Conservation (phyloP, 2,113 vertebrate genomes). For the Barbus barbus region DNA sequence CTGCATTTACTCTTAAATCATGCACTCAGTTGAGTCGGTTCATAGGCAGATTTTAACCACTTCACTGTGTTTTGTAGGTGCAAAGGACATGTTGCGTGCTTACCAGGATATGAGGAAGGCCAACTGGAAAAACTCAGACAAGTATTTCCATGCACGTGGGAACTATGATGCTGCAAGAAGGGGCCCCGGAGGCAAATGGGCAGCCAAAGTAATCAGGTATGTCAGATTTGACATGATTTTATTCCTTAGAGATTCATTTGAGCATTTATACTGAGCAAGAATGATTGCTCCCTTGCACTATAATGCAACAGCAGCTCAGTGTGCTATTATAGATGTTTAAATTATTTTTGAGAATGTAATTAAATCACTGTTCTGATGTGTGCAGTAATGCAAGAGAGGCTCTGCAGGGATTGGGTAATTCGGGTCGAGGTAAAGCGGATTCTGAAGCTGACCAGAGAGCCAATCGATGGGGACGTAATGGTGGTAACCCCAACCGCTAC, state of each 20-base stretch:
- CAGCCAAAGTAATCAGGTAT: constrained; percentile 62
- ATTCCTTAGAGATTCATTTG: neutral
- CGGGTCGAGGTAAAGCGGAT: neutral
- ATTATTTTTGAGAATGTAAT: no score
- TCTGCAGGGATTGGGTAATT: neutral
- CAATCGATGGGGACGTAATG: constrained; percentile 46
- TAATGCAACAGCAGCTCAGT: no score
- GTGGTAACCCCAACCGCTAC: constrained; percentile 55
- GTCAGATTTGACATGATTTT: neutral
- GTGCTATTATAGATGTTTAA: no score
- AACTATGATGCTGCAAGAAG: constrained; percentile 61
- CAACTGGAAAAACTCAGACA: constrained; percentile 55
- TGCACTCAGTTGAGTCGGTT: neutral
- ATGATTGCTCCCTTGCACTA: neutral
- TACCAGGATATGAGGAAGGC: constrained; percentile 38
- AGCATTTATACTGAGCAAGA: neutral
- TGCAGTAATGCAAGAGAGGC: constrained; percentile 48
- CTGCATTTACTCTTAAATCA: neutral
- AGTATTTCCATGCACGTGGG: constrained; percentile 68
- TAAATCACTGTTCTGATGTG: neutral
- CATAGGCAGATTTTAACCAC: neutral
- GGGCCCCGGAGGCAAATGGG: constrained; percentile 61
- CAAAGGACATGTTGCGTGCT: constrained; percentile 53
- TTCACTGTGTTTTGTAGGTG: constrained; percentile 42
- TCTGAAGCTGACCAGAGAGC: constrained; percentile 40